Base-by-base conservation (phyloP, 2,888 invertebrate species). In the Drosophila lacicola region DNA sequence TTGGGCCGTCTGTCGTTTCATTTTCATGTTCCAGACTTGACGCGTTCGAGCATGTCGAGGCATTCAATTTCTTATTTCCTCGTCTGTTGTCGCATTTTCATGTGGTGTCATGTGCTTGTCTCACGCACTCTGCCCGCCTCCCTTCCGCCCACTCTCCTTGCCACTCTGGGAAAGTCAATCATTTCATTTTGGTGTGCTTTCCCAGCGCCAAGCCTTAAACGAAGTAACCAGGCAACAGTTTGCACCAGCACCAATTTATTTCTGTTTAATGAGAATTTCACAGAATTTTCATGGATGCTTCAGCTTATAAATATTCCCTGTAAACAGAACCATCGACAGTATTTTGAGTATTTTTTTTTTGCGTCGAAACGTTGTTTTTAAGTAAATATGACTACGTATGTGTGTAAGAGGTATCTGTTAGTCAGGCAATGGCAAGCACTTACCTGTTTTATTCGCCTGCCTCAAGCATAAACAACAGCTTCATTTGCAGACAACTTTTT, bases 61-160 rank as follows among this genome's bases (percentile, higher is more conserved):
- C 80, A 73, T 86, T 86, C 82, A 80, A 75, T 82, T 84, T 74
- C 82, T 83, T 77, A 77, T 72, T 70, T 74, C 47, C 70, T 71
- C 65, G 70, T 71, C 71, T 70, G 53, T 73, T 74, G 84, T 83
- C 84, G 81, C 77, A 77, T 86, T 81, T 79, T 79, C 81, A 68
- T 77, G 72, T 68, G 78, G 65, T 66, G 86, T 78, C 70, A 70
- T 80, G 70, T 82, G 41, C 56, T 53, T 60, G 49, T 64, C 61
- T 50, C 41, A 5, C n/a, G 2, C 11, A 6, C 46, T 8, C 8
- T 50, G 14, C 33, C 29, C 42, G 6, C 13, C 44, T 10, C 9
- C 6, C 42, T 4, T 1, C 8, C 4, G 1, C 6, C 3, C 37
- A n/a, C 34, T n/a, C 17, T 2, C 8, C 17, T 19, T 1, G 33